A percentile compares a stretch with the other conserved stretches of the same genome.
Evolutionary conservation across 2,888 invertebrate species (phyloP).

Genomic region (Tyria jacobaeae): DNA sequence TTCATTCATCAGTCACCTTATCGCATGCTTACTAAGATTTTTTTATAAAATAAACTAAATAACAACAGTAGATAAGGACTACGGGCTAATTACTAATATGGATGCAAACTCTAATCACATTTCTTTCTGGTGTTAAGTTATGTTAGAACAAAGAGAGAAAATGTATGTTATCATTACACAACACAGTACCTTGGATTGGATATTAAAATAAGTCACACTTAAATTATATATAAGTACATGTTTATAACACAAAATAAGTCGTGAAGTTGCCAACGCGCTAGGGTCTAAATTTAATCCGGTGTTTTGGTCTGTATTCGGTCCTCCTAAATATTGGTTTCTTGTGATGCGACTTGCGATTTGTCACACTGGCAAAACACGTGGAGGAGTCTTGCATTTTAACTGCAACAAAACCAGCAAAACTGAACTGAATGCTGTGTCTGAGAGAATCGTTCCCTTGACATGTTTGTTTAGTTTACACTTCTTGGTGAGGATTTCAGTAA

Average conservation of each 20-base stretch:
- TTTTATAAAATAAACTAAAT: not conserved
- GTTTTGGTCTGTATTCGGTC: not conserved
- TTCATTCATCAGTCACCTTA: not conserved
- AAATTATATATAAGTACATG: not conserved
- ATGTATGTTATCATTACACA: not conserved
- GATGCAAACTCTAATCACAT: too few species aligned
- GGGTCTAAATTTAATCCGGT: not conserved
- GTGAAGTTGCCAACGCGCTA: not conserved
- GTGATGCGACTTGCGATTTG: not conserved
- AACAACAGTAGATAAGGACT: too few species aligned
- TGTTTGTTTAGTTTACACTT: not conserved
- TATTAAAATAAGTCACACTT: not conserved
- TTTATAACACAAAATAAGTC: not conserved
- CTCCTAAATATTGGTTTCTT: not conserved
- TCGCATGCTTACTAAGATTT: not conserved
- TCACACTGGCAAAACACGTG: not conserved
- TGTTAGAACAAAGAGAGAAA: not conserved
- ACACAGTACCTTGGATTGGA: not conserved
- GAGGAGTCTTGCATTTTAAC: not conserved
- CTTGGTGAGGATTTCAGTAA: not conserved
- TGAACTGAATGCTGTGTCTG: not conserved
- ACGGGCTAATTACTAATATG: too few species aligned
- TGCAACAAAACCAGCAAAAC: constrained; percentile 1
- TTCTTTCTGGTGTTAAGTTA: too few species aligned
- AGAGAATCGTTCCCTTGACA: not conserved